Evolutionary conservation across 1,140 invertebrate genomes (phyloP), one percentile per base, ranked within the genome.

Genomic region (Monochamus saltuarius): DNA sequence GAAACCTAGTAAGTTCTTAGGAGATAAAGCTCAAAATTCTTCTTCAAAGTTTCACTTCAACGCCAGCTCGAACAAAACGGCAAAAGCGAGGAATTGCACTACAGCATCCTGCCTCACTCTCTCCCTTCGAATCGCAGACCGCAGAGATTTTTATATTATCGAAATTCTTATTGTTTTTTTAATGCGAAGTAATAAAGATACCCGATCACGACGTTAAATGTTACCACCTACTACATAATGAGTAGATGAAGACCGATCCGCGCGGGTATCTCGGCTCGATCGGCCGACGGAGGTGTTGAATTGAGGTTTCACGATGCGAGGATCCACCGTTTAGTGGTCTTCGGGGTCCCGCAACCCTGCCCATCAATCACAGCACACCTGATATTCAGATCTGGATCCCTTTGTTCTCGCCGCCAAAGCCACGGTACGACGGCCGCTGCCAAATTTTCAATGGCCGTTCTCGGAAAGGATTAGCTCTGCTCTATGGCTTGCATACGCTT

Each of bases 301-400:
- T 70, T 70, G 68, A 68, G 66, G 63, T 59, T 70, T 68, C 64
- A 70, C 63, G 66, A 58, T 57, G 61, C 36, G 16, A 53, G 67
- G 67, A 59, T 57, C 61, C 57, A 70, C 66, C 68, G 63, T 68
- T 67, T 69, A 70, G 63, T 61, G 63, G 42, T 65, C 49, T 10
- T 64, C 53, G 56, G 56, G 57, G 50, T 59, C 56, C 59, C 55
- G 38, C 45, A 34, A 64, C 65, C 61, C 63, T 46, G 58, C 66
- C 66, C 68, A 70, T 70, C 68, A 68, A 70, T 70, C 68, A 68
- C 63, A 65, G 61, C 52, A 65, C 64, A 70, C 66, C 66, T 65
- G 68, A 68, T 70, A 68, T 64, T 65, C 62, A 58, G 66, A 70
- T 68, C 66, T 62, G 66, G 68, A 66, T 68, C 62, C 62, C 68